Base-by-base conservation (phyloP, 1,140 invertebrate species). In the Lasaia peninsularis region DNA sequence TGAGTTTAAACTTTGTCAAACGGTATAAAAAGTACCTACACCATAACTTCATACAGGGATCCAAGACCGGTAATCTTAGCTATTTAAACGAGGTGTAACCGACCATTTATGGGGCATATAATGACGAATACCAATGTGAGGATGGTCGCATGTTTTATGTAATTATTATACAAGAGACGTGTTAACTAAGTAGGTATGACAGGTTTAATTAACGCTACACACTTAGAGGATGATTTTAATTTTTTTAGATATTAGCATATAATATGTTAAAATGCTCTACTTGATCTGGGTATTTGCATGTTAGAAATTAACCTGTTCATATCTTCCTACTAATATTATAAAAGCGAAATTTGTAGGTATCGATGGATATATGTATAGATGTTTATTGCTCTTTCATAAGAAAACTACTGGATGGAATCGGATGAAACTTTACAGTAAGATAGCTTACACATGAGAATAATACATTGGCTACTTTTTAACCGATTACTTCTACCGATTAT, bases 81-180 rank as follows among this genome's bases (percentile, higher is more conserved):
- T 56, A 63, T 64, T 67, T 61, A 54, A 60, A 53, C 53, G 56
- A 67, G 57, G 64, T 63, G 64, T 67, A 58, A 56, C 18, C 49
- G 14, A 9, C 64, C 60, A 57, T 63, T 10, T 67, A 67, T 57
- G 64, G 64, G 51, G 58, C 55, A 67, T 67, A 67, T 67, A 67
- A 67, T 67, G 64, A 67, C 61, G 58, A 63, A 63, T 62, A 62
- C 63, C 57, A 52, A 59, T 57, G 49, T 60, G 37, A 52, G 56
- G 58, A 56, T 53, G 55, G 57, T 44, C 33, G 14, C 50, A 54
- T 35, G 52, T 67, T 58, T 65, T 56, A 67, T 57, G 61, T 67
- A 67, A 67, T 67, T 63, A 66, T 66, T 66, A 67, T 58, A 59
- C 28, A 31, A 21, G 34, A 44, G 14, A 53, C 21, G 53, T 55